Base-by-base conservation (phyloP, 2,797 vertebrate genomes). In the Micropoecilia bifurca region DNA sequence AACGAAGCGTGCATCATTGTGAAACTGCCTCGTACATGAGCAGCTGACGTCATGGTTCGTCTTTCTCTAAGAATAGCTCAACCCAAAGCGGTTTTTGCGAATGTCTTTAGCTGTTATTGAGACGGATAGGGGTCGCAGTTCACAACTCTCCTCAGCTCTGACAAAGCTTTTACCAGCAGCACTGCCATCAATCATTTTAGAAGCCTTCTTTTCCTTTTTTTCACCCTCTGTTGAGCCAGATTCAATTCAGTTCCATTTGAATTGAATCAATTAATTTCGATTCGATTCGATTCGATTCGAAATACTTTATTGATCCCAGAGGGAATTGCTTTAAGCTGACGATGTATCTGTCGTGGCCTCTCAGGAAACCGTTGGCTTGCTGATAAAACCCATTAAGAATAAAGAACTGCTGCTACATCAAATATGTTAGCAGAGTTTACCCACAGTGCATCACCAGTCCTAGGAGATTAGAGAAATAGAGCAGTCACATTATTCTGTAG, bases 31-130 rank as follows among this genome's bases (percentile, higher is more conserved):
- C 84, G 36, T 53, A 71, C 53, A 41, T 33, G 76, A 76, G 22
- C 0, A n/a, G 22, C 77, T 83, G 86, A 86, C 71, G 28, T 82
- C 84, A 79, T 45, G 4, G 77, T 71, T 83, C 1, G 71, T 75
- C 71, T 74, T 71, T 66, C 53, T 45, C 87, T 78, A 88, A 88
- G 87, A 93, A 91, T 89, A 90, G 89, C 85, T 89, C 80, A 72
- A 73, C 87, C 83, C 77, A 80, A 50, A 89, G 81, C 63, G 2
- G 33, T 48, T 87, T 43, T 76, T 78, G 80, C 6, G 0, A 81
- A 90, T 45, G 69, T n/a, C 79, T 74, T 73, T 83, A 14, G 43
- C 36, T 82, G 83, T 88, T 92, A 84, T 87, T 81, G 77, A 81
- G 79, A 48, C 57, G 75, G 83, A 83, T 81, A 73, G 45, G 36